Base-by-base conservation (phyloP, 2,888 invertebrate genomes). In the Cylindroiulus punctatus region DNA sequence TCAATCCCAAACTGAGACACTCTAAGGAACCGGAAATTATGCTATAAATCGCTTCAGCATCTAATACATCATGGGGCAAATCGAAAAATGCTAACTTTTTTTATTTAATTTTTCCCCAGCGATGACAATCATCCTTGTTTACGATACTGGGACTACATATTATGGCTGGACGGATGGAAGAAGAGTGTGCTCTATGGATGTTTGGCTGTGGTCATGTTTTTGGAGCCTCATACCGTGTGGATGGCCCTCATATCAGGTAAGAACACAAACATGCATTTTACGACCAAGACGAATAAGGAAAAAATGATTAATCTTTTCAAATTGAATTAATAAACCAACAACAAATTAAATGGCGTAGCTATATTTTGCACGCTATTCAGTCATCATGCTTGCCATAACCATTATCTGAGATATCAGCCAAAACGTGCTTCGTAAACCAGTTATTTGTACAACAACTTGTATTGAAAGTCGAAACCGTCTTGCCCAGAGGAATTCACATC, bases 81-180 rank as follows among this genome's bases (percentile, higher is more conserved):
- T 17, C n/a, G 52, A 19, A 52, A 52, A 52, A 52, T 19, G 52
- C 52, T 19, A 52, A 52, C 19, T 5, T 4, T 52, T 52, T 19
- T 52, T 52, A 52, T 52, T 52, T 19, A 19, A 52, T 52, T 52
- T 52, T 52, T 52, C 52, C 52, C n/a, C 47, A 84, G 84, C 44
- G 84, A 84, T 32, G 84, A 90, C 52, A 47, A 19, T n/a, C 40
- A 91, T 87, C 89, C 90, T 52, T 91, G 91, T 88, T 90, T 90
- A 88, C 89, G 89, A 30, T 92, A 91, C 88, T 92, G 92, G 92
- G 90, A 90, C 65, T 89, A 89, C 83, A 90, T 92, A 44, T 89
- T 91, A 87, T 90, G 90, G 90, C 88, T 91, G 86, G 90, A 91
- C 85, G 90, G 90, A 82, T 92, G 92, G 92, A 91, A 91, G 87